These are phyloP conservation scores for Drusus annulatus DNA, from an alignment of 1,140 invertebrate species.

Conservation along the genomic window DNA sequence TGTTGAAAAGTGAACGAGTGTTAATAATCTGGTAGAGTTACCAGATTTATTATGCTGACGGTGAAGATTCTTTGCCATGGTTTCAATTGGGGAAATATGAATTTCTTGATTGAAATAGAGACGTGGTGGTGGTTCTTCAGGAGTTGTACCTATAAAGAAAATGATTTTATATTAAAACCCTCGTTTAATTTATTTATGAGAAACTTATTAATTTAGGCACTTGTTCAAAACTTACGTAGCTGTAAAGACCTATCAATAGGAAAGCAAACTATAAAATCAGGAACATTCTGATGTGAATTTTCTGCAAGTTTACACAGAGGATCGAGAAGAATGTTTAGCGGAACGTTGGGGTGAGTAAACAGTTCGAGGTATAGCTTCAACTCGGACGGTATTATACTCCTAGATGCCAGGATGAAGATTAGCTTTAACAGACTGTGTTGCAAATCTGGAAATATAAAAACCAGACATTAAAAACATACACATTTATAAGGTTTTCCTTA, in stretches of 20 bases:
- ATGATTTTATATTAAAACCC: not conserved
- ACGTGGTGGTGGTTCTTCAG: slow-evolving; percentile 1
- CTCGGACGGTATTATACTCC: slow-evolving; percentile 72
- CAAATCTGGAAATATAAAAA: slow-evolving; percentile 68
- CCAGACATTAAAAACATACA: not conserved
- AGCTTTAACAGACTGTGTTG: slow-evolving; percentile 75
- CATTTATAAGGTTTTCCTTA: too few species aligned
- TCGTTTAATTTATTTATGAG: not conserved
- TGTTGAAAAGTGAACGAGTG: too few species aligned
- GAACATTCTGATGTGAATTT: slow-evolving; percentile 67
- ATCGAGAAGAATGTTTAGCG: slow-evolving; percentile 70
- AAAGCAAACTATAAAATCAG: slow-evolving; percentile 75
- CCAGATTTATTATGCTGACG: slow-evolving; percentile 35
- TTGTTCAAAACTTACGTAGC: slow-evolving; percentile 31
- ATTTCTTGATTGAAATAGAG: slow-evolving; percentile 9
- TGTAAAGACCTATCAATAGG: slow-evolving; percentile 62
- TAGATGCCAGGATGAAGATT: slow-evolving; percentile 72
- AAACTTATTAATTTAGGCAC: too few species aligned
- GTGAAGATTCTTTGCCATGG: slow-evolving; percentile 32
- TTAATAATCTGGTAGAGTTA: too few species aligned
- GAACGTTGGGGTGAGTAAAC: slow-evolving; percentile 71
- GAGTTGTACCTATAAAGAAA: not conserved
- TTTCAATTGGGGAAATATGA: slow-evolving; percentile 24
- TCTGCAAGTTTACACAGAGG: slow-evolving; percentile 71
- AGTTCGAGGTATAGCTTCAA: slow-evolving; percentile 72